Evolutionary conservation across 1,140 invertebrate species (phyloP), one percentile per base, ranked within the genome.

Genomic region (Nasonia giraulti): DNA sequence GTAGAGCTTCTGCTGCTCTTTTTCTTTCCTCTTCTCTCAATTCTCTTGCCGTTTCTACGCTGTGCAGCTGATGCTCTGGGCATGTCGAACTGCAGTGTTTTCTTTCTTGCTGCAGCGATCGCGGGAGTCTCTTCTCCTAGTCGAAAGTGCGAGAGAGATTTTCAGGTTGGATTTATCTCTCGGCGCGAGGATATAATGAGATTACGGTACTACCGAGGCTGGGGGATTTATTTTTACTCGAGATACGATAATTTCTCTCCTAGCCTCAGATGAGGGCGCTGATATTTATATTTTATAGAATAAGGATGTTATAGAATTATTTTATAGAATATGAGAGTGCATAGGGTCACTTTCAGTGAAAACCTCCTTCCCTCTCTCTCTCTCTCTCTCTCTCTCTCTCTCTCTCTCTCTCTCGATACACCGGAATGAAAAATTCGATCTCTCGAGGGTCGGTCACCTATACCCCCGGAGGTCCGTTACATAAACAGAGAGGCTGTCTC

Each of bases 371-470:
- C 50, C 17, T 6, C 23, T 27, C 3, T 2, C 66, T 27, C 69
- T 37, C n/a, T n/a, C n/a, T n/a, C n/a, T n/a, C n/a, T n/a, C n/a
- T n/a, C n/a, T n/a, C 33, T 37, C 5, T 3, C 33, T 33, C 33
- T 27, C 33, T 20, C 20, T 27, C 17, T 6, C 23, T 27, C 3
- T 2, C 66, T 12, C 80, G 44, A 79, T 79, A 62, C 20, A 79
- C 33, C 12, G 23, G 80, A 66, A 77, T 83, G 74, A 83, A 83
- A 83, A 84, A 84, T 84, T 79, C 76, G 82, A 84, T 79, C 78
- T 68, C 82, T 78, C 74, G n/a, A 75, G 81, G 81, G 81, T 77
- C 82, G 62, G 44, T 62, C 55, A 62, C 55, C 55, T 62, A 62
- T 62, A 62, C 55, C 55, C 2, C 1, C 20, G 73, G 33, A 37